phyloP scores from a whole-genome alignment of 2,888 invertebrate genomes.

The Ceriagrion tenellum region DNA sequence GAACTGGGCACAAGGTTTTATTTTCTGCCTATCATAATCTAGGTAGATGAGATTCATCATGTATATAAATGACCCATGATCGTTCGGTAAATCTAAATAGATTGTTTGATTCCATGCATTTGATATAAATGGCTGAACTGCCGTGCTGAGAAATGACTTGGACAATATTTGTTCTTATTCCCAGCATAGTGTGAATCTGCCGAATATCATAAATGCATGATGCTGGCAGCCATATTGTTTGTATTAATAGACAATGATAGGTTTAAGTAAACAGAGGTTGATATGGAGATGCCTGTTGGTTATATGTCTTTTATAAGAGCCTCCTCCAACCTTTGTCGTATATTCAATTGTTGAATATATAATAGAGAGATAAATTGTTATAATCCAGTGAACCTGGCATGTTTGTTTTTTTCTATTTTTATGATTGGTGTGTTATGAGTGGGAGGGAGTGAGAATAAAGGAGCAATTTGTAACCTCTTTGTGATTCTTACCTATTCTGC shows the following conservation, averaged over 20 bases:
- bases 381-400: constrained; percentile 58
- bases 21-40: constrained; percentile 47
- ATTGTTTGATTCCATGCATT: constrained; percentile 48
- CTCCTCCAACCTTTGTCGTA: constrained; percentile 63
- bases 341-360: constrained; percentile 68
- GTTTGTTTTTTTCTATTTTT: constrained; percentile 63
- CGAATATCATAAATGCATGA: constrained; percentile 52
- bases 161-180: constrained; percentile 43
- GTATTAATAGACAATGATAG: constrained; percentile 64
- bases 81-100: constrained; percentile 30
- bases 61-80: constrained; percentile 19
- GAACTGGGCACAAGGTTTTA: constrained; percentile 53
- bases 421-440: constrained; percentile 62
- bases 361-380: constrained; percentile 63
- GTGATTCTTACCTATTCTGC: background rate
- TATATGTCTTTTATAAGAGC: constrained; percentile 63
- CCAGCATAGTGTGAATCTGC: constrained; percentile 24
- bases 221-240: constrained; percentile 53
- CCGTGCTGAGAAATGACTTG: constrained; percentile 12
- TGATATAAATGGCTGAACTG: constrained; percentile 38
- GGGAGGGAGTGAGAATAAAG: constrained; percentile 49
- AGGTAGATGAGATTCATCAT: constrained; percentile 48
- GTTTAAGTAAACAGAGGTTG: constrained; percentile 49
- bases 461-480: constrained; percentile 34
- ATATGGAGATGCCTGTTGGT: constrained; percentile 62